Evolutionary conservation across 2,888 invertebrate species (phyloP).

Genomic region (Neuroscelio doddi): DNA sequence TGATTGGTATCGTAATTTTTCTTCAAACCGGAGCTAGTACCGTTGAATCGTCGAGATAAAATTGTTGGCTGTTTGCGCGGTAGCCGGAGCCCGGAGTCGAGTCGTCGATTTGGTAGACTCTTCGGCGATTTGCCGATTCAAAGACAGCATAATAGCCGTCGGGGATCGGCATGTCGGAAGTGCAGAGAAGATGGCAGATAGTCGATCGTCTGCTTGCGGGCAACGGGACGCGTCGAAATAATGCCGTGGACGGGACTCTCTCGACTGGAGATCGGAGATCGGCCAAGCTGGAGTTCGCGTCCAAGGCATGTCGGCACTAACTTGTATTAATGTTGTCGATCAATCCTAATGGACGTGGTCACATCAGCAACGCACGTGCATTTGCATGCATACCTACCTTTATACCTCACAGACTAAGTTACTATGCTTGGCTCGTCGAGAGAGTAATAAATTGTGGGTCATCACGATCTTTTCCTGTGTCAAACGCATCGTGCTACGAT

Average conservation of each 20-base stretch:
- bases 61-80: constrained; percentile 30
- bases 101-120: constrained; percentile 36
- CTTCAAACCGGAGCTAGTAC: constrained; percentile 21
- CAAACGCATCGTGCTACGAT: neutral
- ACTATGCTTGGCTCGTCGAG: constrained; percentile 24
- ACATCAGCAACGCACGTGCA: constrained; percentile 62
- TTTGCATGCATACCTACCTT: constrained; percentile 54
- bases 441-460: constrained; percentile 29
- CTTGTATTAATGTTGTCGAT: constrained; percentile 71
- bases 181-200: constrained; percentile 48
- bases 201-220: constrained; percentile 47
- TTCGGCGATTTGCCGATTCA: constrained; percentile 40
- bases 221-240: constrained; percentile 47
- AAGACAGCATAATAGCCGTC: constrained; percentile 43
- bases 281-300: constrained; percentile 50
- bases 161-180: constrained; percentile 47
- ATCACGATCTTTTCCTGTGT: constrained; percentile 21
- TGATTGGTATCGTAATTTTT: constrained; percentile 36
- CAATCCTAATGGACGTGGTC: constrained; percentile 70
- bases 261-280: constrained; percentile 57
- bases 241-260: constrained; percentile 40
- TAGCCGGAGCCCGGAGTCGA: constrained; percentile 31
- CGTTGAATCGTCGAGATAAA: constrained; percentile 39
- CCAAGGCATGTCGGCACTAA: constrained; percentile 69
- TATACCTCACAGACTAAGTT: constrained; percentile 34